phyloP scores from a whole-genome alignment of 2,113 vertebrate species.

The Artemisiospiza belli region DNA sequence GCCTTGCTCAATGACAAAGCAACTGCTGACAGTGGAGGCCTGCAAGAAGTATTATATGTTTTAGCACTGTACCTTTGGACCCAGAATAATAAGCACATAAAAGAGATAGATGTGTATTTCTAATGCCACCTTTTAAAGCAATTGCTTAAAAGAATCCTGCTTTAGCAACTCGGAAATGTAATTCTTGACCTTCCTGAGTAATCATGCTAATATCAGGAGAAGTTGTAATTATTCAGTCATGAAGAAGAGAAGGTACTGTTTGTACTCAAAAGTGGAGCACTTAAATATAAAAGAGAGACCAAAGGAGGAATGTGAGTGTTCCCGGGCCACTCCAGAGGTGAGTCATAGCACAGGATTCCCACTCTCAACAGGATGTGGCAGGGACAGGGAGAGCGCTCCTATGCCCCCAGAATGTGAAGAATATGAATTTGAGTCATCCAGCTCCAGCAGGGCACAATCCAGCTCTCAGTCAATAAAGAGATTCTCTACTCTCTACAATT shows the following conservation, averaged over 20 bases:
- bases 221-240: conserved; percentile 2
- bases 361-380: not conserved
- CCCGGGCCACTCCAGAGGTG: not conserved
- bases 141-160: conserved; percentile 19
- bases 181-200: conserved; percentile 50
- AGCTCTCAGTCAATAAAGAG: not conserved
- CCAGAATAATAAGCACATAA: conserved; percentile 60
- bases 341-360: not conserved
- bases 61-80: conserved; percentile 14
- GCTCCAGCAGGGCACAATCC: not conserved
- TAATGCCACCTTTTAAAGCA: conserved; percentile 37
- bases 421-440: not conserved
- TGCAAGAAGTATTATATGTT: not conserved
- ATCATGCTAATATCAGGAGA: conserved; percentile 27
- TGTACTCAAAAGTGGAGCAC: not conserved
- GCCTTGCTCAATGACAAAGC: conserved; percentile 36
- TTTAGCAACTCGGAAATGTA: not conserved
- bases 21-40: conserved; percentile 24
- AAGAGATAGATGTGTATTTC: conserved; percentile 58
- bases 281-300: not conserved
- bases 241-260: not conserved
- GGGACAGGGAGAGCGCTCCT: not conserved
- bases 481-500: not conserved
- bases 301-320: not conserved
- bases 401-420: not conserved